Base-by-base conservation (phyloP, 2,888 invertebrate genomes). In the Lasioglossum zephyrum region DNA sequence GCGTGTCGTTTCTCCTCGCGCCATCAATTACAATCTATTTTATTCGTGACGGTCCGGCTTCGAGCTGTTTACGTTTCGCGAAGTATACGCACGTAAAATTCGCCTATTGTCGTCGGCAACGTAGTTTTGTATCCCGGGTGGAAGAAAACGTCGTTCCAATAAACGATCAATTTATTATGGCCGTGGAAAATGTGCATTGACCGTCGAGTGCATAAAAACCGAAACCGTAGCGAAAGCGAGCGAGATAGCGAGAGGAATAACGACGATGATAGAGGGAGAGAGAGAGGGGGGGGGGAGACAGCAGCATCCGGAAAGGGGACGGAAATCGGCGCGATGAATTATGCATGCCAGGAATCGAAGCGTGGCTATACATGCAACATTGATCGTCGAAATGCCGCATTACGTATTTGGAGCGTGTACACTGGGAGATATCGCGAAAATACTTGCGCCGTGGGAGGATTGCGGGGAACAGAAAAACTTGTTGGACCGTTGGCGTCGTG, bases 311-410 rank as follows among this genome's bases (percentile, higher is more conserved):
- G 80, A 84, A 77, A 57, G 80, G 88, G 79, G 79, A 81, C 82
- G 89, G 90, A 90, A 91, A 87, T 90, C 87, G 87, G 87, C 69
- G 72, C 88, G 84, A 92, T 92, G 91, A 92, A 92, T 92, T 87
- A 92, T 92, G 89, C 89, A 92, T 91, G 83, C 84, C 79, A 80
- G 83, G 86, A 90, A 89, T 92, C 90, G 88, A 87, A 89, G 88
- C 89, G 86, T 81, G 89, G 82, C 83, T 80, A 76, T 86, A 78
- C 73, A 73, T 76, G 86, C 83, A 83, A 87, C 87, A 87, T 83
- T 92, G 92, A 91, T 92, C 92, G 89, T 87, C 87, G 86, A 89
- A 89, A 88, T 91, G 89, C 89, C 89, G 91, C 88, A 89, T 91
- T 90, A 88, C 84, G 88, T 87, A 82, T 86, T 86, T 87, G 88